phyloP scores from a whole-genome alignment of 2,888 invertebrate species.

The Drosophila putrida region DNA sequence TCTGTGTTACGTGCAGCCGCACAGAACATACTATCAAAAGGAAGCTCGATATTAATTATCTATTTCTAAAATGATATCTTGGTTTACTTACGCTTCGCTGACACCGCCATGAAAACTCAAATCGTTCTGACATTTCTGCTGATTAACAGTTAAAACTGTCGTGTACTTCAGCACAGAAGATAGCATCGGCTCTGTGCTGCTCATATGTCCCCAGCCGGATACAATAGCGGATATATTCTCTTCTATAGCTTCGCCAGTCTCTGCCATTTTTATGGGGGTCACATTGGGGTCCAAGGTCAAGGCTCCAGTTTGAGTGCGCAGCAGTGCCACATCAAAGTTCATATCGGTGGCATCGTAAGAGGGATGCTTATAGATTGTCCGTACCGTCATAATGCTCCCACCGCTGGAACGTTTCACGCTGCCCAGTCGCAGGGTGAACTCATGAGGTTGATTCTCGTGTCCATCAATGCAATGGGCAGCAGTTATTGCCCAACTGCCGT shows the following conservation, averaged over 20 bases:
- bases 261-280: conserved; percentile 70
- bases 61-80: conserved; percentile 20
- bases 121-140: conserved; percentile 68
- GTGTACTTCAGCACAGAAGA: conserved; percentile 79
- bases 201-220: conserved; percentile 84
- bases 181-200: conserved; percentile 67
- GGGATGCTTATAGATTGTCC: conserved; percentile 80
- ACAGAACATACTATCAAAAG: conserved; percentile 81
- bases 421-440: conserved; percentile 78
- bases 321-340: conserved; percentile 82
- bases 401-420: conserved; percentile 70
- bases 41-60: conserved; percentile 35
- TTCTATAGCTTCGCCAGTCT: conserved; percentile 47
- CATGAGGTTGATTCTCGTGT: conserved; percentile 66
- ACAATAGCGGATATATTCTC: conserved; percentile 69
- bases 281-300: conserved; percentile 67
- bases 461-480: conserved; percentile 83
- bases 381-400: conserved; percentile 71
- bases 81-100: conserved; percentile 79
- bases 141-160: conserved; percentile 77
- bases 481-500: conserved; percentile 80
- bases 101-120: conserved; percentile 77
- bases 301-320: conserved; percentile 67
- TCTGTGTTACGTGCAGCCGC: conserved; percentile 81
- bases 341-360: conserved; percentile 77